These are phyloP conservation scores for Sinosuthora webbiana DNA, from an alignment of 2,113 vertebrate species.

Conservation along the genomic window DNA sequence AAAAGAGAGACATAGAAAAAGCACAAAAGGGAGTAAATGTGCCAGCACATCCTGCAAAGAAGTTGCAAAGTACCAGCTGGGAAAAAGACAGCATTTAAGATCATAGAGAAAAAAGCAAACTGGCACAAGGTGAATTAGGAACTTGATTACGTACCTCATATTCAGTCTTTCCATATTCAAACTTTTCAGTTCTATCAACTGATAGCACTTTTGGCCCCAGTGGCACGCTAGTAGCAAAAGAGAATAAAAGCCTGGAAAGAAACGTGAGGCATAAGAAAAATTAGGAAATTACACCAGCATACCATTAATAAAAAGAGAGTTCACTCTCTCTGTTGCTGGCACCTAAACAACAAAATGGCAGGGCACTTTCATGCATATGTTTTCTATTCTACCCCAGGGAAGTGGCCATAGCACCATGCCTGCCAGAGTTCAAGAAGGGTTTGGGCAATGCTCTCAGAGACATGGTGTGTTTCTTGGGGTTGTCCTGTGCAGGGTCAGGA, in stretches of 20 bases:
- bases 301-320: neutral
- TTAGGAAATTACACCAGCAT: neutral
- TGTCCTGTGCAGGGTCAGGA: neutral
- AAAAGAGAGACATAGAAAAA: neutral
- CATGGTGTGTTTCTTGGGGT: neutral
- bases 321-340: neutral
- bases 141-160: accelerated
- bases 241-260: neutral
- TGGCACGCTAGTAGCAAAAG: neutral
- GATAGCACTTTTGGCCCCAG: neutral
- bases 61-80: neutral
- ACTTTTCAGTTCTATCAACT: neutral
- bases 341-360: neutral
- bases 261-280: neutral
- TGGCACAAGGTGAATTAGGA: neutral
- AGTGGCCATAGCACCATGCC: neutral
- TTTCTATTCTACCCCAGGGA: neutral
- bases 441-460: neutral
- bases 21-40: neutral
- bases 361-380: neutral
- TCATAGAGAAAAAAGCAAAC: neutral
- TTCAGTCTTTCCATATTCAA: neutral
- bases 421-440: neutral
- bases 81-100: neutral
- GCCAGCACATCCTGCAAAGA: neutral